Evolutionary conservation across 2,113 vertebrate species (phyloP).

Genomic region (Plectropomus leopardus): DNA sequence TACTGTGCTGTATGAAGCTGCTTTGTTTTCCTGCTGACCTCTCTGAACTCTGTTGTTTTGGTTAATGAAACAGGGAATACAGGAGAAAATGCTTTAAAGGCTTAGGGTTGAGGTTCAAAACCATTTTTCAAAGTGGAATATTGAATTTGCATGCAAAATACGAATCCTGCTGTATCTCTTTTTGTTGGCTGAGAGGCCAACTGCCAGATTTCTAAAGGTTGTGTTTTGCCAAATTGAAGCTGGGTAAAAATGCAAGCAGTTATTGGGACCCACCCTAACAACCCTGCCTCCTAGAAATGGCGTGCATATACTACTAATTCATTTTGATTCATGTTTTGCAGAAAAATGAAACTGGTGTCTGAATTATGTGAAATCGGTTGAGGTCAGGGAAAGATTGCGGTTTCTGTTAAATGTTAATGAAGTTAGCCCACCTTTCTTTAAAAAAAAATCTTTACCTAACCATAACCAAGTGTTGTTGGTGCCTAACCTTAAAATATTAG

Average conservation of each 20-base stretch:
- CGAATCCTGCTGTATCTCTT: background rate
- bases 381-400: background rate
- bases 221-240: background rate
- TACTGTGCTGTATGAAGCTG: background rate
- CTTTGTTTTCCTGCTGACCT: constrained; percentile 5
- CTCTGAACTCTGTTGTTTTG: background rate
- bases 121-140: background rate
- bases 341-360: background rate
- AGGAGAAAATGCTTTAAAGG: background rate
- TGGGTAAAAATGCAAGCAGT: background rate
- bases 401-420: background rate
- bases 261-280: background rate
- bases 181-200: background rate
- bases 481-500: too few relatives aligned
- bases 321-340: background rate
- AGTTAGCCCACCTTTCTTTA: background rate
- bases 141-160: background rate
- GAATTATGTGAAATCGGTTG: background rate
- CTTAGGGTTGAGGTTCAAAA: background rate
- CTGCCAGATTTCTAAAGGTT: background rate
- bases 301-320: background rate
- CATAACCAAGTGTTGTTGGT: too few relatives aligned
- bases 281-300: background rate
- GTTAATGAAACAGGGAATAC: constrained; percentile 17
- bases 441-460: too few relatives aligned